phyloP scores from a whole-genome alignment of 2,113 vertebrate species.

The Arizona elegans region DNA sequence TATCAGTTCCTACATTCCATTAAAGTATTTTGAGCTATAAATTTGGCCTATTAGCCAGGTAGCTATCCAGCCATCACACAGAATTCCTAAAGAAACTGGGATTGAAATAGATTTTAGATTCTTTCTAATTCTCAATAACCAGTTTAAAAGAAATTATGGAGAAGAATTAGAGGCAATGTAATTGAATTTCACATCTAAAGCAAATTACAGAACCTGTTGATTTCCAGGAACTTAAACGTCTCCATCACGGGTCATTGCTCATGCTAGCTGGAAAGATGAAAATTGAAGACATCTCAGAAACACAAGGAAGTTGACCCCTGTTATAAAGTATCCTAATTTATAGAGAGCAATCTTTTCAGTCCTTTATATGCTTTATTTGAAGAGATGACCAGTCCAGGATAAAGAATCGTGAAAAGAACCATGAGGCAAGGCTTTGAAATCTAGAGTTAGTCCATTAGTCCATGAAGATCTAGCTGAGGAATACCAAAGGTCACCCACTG shows the following conservation, averaged over 20 bases:
- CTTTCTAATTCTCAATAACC: not conserved
- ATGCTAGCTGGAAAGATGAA: not conserved
- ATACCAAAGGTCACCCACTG: not conserved
- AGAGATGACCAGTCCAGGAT: not conserved
- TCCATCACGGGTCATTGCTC: not conserved
- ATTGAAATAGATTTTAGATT: not conserved
- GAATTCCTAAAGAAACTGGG: not conserved
- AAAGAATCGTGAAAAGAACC: not conserved
- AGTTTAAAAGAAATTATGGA: not conserved
- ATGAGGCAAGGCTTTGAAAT: not conserved
- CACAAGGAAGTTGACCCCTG: not conserved
- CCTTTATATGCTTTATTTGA: not conserved
- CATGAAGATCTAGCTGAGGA: not conserved
- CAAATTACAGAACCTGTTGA: not conserved
- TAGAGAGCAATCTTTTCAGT: not conserved
- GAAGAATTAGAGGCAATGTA: not conserved
- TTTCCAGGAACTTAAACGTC: not conserved
- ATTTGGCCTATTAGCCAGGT: not conserved
- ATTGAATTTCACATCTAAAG: not conserved
- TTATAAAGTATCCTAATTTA: not conserved
- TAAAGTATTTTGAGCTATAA: not conserved
- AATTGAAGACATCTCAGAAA: not conserved
- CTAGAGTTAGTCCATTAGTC: not conserved
- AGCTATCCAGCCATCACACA: too few relatives aligned
- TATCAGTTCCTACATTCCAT: not conserved